These are phyloP conservation scores for Meandrina meandrites DNA, from an alignment of 92 coral and sea anemone genomes.

Conservation along the genomic window DNA sequence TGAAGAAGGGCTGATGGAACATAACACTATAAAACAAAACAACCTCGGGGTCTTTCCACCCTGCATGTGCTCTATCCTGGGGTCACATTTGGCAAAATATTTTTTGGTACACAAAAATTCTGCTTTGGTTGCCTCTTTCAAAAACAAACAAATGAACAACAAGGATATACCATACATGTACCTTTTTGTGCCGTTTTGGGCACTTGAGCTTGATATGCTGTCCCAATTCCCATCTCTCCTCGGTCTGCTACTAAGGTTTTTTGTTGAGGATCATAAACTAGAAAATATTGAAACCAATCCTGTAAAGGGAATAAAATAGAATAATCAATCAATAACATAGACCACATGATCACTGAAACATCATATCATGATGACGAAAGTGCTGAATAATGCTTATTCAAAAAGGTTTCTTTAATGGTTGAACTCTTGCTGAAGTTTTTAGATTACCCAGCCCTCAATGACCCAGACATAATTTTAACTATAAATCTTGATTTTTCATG, in stretches of 20 bases:
- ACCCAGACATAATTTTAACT: neutral
- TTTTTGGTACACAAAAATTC: too few relatives aligned
- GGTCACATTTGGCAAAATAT: too few relatives aligned
- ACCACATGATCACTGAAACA: neutral
- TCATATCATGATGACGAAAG: neutral
- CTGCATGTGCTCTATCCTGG: too few relatives aligned
- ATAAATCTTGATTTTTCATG: neutral
- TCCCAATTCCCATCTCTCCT: slow-evolving; percentile 96
- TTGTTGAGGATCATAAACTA: slow-evolving; percentile 99
- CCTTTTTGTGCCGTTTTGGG: slow-evolving; percentile 71
- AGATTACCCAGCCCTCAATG: neutral
- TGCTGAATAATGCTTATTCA: neutral
- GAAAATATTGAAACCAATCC: slow-evolving; percentile 99
- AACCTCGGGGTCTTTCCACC: neutral
- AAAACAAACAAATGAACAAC: too few relatives aligned
- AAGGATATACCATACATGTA: too few relatives aligned
- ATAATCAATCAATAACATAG: neutral
- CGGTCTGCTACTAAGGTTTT: slow-evolving; percentile 94
- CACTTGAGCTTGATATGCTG: slow-evolving; percentile 81
- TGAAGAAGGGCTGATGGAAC: neutral
- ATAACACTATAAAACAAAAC: neutral
- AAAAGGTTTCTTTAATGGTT: neutral
- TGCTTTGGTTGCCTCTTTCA: too few relatives aligned
- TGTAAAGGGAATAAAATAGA: slow-evolving; percentile 16
- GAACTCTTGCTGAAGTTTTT: neutral